Evolutionary conservation across 2,797 vertebrate species (phyloP).

Genomic region (Acanthurus leucopareius): DNA sequence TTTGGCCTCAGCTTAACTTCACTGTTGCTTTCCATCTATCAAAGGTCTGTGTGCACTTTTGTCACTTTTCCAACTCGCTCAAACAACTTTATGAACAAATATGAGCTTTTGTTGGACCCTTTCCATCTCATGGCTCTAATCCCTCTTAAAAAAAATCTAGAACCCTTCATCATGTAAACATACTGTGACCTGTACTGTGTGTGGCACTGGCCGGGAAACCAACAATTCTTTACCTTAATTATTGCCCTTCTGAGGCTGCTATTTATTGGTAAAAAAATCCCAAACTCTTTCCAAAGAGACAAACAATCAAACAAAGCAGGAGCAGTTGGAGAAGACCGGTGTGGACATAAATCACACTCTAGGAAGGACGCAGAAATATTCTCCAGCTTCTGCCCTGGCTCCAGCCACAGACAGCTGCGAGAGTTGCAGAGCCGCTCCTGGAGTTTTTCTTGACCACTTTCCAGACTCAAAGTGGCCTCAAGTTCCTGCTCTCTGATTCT

Average conservation of each 20-base stretch:
- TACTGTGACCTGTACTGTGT: conserved; percentile 55
- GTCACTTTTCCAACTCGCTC: conserved; percentile 58
- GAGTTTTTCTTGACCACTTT: conserved; percentile 77
- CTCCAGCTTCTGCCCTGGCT: conserved; percentile 66
- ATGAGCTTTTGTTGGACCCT: conserved; percentile 59
- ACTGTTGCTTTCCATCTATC: conserved; percentile 27
- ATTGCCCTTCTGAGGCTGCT: conserved; percentile 46
- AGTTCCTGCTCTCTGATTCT: conserved; percentile 70
- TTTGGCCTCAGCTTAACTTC: conserved; percentile 33
- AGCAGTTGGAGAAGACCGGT: conserved; percentile 32
- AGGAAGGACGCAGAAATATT: conserved; percentile 36
- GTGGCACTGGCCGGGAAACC: conserved; percentile 58
- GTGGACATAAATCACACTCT: conserved; percentile 55
- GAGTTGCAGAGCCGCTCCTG: conserved; percentile 57
- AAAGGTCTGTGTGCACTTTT: conserved; percentile 42
- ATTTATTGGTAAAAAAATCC: conserved; percentile 54
- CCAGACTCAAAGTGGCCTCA: conserved; percentile 71
- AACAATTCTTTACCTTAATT: conserved; percentile 52
- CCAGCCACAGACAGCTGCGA: conserved; percentile 70
- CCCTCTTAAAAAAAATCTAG: conserved; percentile 57
- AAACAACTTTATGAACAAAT: conserved; percentile 64
- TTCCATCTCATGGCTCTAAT: conserved; percentile 56
- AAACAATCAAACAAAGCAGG: conserved; percentile 56
- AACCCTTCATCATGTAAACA: conserved; percentile 68
- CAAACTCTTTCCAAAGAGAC: conserved; percentile 44